Conservation (phyloP, 2,113 vertebrate species). For the Scortum barcoo region DNA sequence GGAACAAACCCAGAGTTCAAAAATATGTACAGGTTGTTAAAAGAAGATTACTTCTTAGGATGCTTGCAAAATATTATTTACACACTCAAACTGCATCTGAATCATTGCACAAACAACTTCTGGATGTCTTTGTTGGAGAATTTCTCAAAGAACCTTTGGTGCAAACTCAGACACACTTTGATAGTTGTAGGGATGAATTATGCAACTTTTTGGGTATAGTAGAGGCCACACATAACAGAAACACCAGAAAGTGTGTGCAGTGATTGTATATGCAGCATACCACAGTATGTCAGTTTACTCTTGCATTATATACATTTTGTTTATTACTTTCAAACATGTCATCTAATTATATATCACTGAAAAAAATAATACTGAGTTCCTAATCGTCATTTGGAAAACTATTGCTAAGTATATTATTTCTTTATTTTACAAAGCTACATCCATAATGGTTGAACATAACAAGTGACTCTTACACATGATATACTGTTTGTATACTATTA, state of each 20-base stretch:
- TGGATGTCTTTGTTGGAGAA: not conserved
- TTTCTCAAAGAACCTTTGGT: not conserved
- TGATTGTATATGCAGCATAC: not conserved
- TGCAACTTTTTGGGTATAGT: not conserved
- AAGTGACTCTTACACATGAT: not conserved
- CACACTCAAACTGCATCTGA: not conserved
- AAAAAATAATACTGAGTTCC: not conserved
- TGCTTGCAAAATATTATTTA: slow-evolving; percentile 15
- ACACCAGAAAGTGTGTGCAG: not conserved
- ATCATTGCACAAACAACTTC: slow-evolving; percentile 13
- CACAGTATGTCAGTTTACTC: not conserved
- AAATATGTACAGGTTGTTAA: slow-evolving; percentile 41
- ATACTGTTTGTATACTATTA: not conserved
- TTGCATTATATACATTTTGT: not conserved
- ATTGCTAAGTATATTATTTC: not conserved
- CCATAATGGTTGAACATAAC: not conserved
- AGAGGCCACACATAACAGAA: not conserved
- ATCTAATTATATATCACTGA: not conserved
- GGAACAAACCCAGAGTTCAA: slow-evolving; percentile 41
- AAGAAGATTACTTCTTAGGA: slow-evolving; percentile 43
- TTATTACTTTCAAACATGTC: not conserved
- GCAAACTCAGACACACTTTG: not conserved
- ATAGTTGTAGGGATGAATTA: not conserved
- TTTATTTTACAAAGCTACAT: not conserved
- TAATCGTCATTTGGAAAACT: not conserved